These are phyloP conservation scores for Lateolabrax maculatus DNA, from an alignment of 2,797 vertebrate species.

Conservation along the genomic window DNA sequence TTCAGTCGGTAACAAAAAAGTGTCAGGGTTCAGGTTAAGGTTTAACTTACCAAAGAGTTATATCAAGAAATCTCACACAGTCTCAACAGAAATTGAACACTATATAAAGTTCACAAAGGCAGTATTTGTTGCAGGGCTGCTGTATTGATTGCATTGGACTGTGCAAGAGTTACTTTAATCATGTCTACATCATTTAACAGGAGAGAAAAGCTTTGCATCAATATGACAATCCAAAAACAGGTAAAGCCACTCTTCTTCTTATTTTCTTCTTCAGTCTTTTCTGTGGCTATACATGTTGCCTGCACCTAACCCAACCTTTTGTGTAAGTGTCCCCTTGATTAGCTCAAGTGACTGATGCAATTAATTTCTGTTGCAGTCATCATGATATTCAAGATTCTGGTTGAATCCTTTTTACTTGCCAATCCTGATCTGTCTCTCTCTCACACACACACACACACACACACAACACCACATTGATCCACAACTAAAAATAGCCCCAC, in stretches of 20 bases:
- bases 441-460: too few relatives aligned
- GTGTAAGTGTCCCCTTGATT: not conserved
- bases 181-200: conserved; percentile 3
- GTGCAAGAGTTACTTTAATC: not conserved
- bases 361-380: not conserved
- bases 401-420: not conserved
- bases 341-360: not conserved
- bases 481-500: conserved; percentile 38
- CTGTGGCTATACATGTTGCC: not conserved
- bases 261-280: not conserved
- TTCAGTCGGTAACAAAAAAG: not conserved
- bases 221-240: not conserved
- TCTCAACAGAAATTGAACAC: not conserved
- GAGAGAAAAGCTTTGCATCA: conserved; percentile 1
- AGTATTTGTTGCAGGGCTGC: conserved; percentile 1
- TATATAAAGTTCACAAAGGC: not conserved
- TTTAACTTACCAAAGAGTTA: not conserved
- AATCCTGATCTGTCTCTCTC: not conserved
- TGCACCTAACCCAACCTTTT: not conserved
- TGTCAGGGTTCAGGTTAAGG: not conserved
- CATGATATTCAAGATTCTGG: not conserved
- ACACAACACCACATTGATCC: conserved; percentile 26
- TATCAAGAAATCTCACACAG: not conserved
- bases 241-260: not conserved
- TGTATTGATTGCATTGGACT: conserved; percentile 2